Evolutionary conservation across 2,113 vertebrate species (phyloP), one percentile per base, ranked within the genome.

Genomic region (Pomatorhinus ruficollis): DNA sequence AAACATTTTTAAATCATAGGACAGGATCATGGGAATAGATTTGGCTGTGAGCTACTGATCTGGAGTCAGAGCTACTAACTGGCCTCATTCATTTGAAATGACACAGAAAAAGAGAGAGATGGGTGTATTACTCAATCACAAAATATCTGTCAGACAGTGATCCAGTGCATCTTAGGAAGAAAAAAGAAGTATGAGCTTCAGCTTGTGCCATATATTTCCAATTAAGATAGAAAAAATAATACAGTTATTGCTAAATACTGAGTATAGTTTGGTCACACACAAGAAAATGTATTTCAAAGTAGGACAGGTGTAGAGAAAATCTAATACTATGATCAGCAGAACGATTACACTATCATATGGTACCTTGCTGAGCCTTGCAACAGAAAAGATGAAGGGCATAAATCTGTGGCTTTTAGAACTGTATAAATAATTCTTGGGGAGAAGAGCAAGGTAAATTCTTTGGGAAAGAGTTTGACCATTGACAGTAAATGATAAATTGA

Each of bases 1-100:
- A 92, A 96, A 94, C 21, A 83, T 90, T 96, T 97, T 93, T 37
- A 95, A 93, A 88, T 80, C 31, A 27, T 54, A 61, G 16, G 54
- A 61, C 40, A 69, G 42, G 66, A 61, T 92, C 85, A 27, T 10
- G 82, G n/a, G 76, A 90, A 89, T 72, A 79, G 40, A 87, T 91
- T 69, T 90, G 88, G 5, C 75, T 90, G 23, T 65, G 78, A 94
- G 68, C 82, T 90, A 31, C 78, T 83, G 61, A n/a, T 92, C 88
- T 94, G 50, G 70, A 96, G 44, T 82, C 60, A 88, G 82, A 76
- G 20, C 21, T 93, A 60, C 78, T 91, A 76, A 82, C 93, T 53
- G 60, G 28, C 59, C 42, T 95, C 75, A 92, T 95, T 88, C 21
- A 77, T 96, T 93, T 88, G 40, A 92, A 85, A 77, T 88, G 53